These are phyloP conservation scores for Antennarius striatus DNA, from an alignment of 2,113 vertebrate genomes.

Conservation along the genomic window DNA sequence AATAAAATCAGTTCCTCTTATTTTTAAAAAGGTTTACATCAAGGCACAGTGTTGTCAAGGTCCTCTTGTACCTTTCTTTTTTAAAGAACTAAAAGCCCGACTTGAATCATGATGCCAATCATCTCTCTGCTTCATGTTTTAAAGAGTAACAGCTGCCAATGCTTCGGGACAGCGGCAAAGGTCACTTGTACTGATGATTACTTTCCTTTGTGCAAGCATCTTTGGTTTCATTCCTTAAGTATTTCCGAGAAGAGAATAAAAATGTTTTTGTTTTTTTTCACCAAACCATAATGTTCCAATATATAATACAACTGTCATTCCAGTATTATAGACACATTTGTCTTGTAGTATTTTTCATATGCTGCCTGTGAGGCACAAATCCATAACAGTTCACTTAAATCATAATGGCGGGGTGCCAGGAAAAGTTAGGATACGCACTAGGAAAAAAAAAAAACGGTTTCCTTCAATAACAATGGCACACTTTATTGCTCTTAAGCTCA, in stretches of 20 bases:
- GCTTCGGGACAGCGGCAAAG: conserved; percentile 56
- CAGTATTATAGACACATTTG: conserved; percentile 33
- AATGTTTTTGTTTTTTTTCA: conserved; percentile 21
- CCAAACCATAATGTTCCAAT: conserved; percentile 15
- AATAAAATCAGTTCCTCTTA: no score
- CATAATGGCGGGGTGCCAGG: conserved; percentile 65
- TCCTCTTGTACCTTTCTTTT: no score
- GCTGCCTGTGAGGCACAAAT: conserved; percentile 53
- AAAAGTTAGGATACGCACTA: conserved; percentile 63
- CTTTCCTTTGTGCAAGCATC: conserved; percentile 37
- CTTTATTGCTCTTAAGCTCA: conserved; percentile 73
- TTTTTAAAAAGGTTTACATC: not conserved
- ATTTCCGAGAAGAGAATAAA: not conserved
- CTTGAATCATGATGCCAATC: conserved; percentile 66
- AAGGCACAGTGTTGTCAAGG: not conserved
- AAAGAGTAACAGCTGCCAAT: conserved; percentile 38
- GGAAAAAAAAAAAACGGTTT: conserved; percentile 49
- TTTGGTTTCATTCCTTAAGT: conserved; percentile 31
- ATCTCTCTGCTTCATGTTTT: conserved; percentile 52
- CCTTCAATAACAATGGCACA: conserved; percentile 75
- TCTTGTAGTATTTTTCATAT: conserved; percentile 40
- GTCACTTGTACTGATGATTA: conserved; percentile 72
- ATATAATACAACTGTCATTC: conserved; percentile 24
- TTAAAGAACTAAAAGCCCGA: conserved; percentile 17
- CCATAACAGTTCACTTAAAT: conserved; percentile 54